phyloP scores from a whole-genome alignment of 92 coral and sea anemone species.

The Umimayanthus kanabou region DNA sequence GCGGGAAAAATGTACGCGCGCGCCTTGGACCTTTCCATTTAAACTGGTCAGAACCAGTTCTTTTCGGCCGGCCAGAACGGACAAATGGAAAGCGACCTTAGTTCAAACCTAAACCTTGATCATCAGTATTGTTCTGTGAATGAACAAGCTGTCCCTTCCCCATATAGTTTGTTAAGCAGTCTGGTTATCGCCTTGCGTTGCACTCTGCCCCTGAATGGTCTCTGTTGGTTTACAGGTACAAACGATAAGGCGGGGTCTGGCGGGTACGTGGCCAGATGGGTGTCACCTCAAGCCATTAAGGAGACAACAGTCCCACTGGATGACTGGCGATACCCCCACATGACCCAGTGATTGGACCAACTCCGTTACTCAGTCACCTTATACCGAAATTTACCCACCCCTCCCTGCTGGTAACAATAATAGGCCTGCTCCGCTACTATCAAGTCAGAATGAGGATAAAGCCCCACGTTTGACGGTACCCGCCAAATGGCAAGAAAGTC shows the following conservation, averaged over 20 bases:
- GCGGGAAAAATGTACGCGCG: no score
- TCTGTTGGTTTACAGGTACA: constrained; percentile 62
- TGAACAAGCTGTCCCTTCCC: no score
- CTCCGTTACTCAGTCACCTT: background rate
- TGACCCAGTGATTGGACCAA: constrained; percentile 29
- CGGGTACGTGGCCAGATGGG: constrained; percentile 89
- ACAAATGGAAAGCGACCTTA: no score
- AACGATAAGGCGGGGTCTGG: constrained; percentile 96
- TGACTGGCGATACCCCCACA: constrained; percentile 88
- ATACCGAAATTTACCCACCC: background rate
- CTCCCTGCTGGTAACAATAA: background rate
- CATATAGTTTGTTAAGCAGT: background rate
- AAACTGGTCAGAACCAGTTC: no score
- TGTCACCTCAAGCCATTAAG: constrained; percentile 78
- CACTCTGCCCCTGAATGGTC: background rate
- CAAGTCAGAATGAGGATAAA: background rate
- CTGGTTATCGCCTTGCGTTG: background rate
- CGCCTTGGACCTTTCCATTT: no score
- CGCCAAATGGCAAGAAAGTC: background rate
- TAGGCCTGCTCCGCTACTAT: background rate
- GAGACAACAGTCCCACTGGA: constrained; percentile 74
- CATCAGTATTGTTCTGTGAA: no score
- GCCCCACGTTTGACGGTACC: background rate
- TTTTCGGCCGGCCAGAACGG: no score
- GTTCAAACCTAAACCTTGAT: no score